Evolutionary conservation across 2,113 vertebrate species (phyloP).

Genomic region (Emydocephalus ijimae): DNA sequence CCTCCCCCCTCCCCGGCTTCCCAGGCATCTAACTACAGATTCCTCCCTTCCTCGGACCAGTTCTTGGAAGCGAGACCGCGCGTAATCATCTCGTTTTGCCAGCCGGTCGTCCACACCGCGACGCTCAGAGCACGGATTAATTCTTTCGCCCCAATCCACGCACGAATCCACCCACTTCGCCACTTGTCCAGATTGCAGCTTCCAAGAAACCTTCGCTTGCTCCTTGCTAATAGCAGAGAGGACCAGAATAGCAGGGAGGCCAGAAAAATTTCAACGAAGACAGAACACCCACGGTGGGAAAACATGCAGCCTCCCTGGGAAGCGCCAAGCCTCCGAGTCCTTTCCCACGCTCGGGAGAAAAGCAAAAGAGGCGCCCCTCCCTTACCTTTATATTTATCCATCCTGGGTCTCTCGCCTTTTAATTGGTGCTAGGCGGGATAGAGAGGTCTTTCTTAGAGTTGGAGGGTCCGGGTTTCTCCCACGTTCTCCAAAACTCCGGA

Average conservation of each 20-base stretch:
- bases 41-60: background rate
- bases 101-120: background rate
- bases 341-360: slow-evolving; percentile 6
- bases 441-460: background rate
- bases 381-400: slow-evolving; percentile 32
- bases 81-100: background rate
- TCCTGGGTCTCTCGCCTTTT: background rate
- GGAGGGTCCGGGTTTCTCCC: background rate
- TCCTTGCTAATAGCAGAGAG: background rate
- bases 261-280: background rate
- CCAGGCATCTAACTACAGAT: background rate
- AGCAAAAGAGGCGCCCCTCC: background rate
- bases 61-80: background rate
- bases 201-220: background rate
- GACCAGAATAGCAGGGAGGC: background rate
- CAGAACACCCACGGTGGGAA: background rate
- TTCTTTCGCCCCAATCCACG: background rate
- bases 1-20: background rate
- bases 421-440: fast-evolving
- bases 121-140: background rate
- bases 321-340: background rate
- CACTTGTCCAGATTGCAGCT: background rate
- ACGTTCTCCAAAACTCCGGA: background rate
- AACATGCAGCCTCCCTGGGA: background rate
- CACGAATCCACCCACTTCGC: background rate